Conservation (phyloP, 2,888 invertebrate genomes). For the Zeuzera pyrina region DNA sequence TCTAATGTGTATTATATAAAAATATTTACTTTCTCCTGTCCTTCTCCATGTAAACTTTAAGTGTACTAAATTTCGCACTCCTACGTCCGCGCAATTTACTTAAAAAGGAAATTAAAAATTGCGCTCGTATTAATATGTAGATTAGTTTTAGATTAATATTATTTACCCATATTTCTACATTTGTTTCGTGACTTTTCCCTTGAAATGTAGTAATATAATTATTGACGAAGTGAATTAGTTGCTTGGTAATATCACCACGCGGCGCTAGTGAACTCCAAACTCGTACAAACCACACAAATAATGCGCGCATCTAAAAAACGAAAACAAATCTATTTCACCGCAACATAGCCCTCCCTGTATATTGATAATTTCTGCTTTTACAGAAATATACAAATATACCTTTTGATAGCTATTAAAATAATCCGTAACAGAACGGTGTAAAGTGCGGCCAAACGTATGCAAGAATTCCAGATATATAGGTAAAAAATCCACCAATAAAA, state of each 20-base stretch:
- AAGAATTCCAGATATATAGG: constrained; percentile 24
- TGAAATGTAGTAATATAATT: too few species aligned
- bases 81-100: too few species aligned
- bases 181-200: too few species aligned
- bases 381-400: constrained; percentile 20
- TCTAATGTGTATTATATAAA: too few species aligned
- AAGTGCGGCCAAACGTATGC: constrained; percentile 18
- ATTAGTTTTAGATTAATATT: too few species aligned
- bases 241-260: constrained; percentile 2
- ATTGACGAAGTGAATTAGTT: too few species aligned
- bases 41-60: too few species aligned
- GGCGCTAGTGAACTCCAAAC: neutral
- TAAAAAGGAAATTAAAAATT: too few species aligned
- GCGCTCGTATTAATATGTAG: too few species aligned
- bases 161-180: too few species aligned
- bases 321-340: neutral
- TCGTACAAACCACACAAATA: neutral
- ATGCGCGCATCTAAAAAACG: constrained; percentile 1
- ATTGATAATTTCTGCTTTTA: constrained; percentile 23
- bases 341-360: constrained; percentile 3
- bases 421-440: constrained; percentile 12
- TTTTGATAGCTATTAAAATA: constrained; percentile 23
- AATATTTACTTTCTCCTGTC: too few species aligned
- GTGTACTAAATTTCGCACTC: too few species aligned
- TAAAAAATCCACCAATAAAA: constrained; percentile 46